A percentile compares a stretch with the other conserved stretches of the same genome.
phyloP scores from a whole-genome alignment of 2,113 vertebrate species.

The Origma solitaria region DNA sequence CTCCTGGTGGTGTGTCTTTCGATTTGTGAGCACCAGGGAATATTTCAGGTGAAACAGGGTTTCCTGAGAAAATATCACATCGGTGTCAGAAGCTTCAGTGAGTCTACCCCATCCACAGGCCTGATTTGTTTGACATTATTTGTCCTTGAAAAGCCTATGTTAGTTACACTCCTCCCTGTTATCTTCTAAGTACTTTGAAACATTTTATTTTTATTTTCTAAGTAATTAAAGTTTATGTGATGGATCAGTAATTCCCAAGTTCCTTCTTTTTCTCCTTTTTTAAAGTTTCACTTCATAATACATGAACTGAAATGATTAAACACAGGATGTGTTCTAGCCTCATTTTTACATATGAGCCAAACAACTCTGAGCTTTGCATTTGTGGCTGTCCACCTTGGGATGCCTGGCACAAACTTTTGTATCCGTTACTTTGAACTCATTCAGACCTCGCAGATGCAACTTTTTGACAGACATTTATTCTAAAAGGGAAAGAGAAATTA shows the following conservation, averaged over 20 bases:
- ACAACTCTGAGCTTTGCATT: neutral
- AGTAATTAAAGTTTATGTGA: neutral
- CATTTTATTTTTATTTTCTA: neutral
- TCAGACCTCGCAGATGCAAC: neutral
- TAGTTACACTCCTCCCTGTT: neutral
- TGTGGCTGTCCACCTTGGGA: neutral
- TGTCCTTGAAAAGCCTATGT: neutral
- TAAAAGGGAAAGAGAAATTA: neutral
- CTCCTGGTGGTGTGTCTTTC: rapidly evolving
- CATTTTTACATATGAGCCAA: neutral
- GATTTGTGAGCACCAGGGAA: neutral
- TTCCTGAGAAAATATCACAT: neutral
- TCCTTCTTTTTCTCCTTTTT: neutral
- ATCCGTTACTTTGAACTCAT: neutral
- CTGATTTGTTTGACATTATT: neutral
- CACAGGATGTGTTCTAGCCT: neutral
- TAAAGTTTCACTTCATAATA: neutral
- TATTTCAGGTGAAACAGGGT: neutral
- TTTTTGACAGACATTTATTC: neutral
- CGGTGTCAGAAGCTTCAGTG: neutral
- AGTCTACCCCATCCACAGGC: neutral
- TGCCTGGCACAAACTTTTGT: neutral
- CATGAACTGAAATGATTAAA: neutral
- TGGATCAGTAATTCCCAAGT: neutral
- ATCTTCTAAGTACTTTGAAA: neutral